Percentiles rank a stretch among this genome's conserved stretches.
phyloP scores from a whole-genome alignment of 2,113 vertebrate genomes.

The Centropus unirufus region DNA sequence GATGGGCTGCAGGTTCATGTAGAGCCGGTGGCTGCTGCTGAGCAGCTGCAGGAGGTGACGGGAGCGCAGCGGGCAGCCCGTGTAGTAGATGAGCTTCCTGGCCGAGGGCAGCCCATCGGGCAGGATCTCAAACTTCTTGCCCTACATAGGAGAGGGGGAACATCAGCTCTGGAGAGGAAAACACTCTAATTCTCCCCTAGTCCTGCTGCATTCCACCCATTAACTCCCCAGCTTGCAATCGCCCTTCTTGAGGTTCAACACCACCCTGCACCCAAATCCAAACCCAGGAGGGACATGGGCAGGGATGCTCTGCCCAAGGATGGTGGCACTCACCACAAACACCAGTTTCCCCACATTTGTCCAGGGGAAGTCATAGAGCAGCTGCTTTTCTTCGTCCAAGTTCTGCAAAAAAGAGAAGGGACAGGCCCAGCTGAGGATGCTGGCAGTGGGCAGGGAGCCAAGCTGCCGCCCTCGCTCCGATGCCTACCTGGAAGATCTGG shows the following conservation, averaged over 20 bases:
- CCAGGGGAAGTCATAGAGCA: slow-evolving; percentile 97
- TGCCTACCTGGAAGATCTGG: slow-evolving; percentile 94
- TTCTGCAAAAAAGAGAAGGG: slow-evolving; percentile 79
- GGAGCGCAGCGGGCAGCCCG: slow-evolving; percentile 91
- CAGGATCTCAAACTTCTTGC: slow-evolving; percentile 98
- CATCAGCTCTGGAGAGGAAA: rapidly evolving
- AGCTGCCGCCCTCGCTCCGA: neutral
- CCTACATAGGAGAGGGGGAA: slow-evolving; percentile 70
- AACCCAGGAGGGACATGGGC: rapidly evolving
- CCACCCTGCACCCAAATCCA: rapidly evolving
- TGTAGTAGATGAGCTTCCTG: slow-evolving; percentile 96
- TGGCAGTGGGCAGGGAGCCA: rapidly evolving
- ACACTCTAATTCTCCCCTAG: rapidly evolving
- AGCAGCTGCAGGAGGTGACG: slow-evolving; percentile 95
- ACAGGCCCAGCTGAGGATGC: neutral
- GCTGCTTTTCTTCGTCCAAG: slow-evolving; percentile 88
- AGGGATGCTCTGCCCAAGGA: neutral
- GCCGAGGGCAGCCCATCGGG: slow-evolving; percentile 95
- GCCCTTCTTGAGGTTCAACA: rapidly evolving
- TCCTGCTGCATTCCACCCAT: rapidly evolving
- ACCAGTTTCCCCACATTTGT: slow-evolving; percentile 97
- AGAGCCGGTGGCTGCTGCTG: slow-evolving; percentile 96
- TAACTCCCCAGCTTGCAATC: rapidly evolving
- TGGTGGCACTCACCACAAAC: slow-evolving; percentile 89
- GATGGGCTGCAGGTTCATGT: slow-evolving; percentile 97